A percentile compares a stretch with the other conserved stretches of the same genome.
phyloP scores from a whole-genome alignment of 1,140 invertebrate species.

The Dufourea novaeangliae region DNA sequence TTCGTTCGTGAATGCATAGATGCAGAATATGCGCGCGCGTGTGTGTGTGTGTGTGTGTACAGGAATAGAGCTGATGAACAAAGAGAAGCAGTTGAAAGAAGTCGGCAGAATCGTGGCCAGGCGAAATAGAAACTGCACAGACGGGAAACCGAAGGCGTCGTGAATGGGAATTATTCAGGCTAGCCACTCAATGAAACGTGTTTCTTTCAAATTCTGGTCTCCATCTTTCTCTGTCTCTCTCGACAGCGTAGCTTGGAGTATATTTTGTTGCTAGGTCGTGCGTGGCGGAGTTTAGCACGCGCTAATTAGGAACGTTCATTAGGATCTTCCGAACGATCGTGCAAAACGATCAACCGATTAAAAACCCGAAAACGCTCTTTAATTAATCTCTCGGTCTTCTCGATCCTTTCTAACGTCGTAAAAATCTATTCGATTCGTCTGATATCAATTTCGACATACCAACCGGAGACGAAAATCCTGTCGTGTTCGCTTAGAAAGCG shows the following conservation, averaged over 20 bases:
- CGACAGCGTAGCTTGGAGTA: background rate
- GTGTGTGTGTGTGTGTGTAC: background rate
- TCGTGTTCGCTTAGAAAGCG: no score
- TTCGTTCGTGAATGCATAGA: constrained; percentile 4
- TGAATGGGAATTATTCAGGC: constrained; percentile 63
- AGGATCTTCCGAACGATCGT: constrained; percentile 13
- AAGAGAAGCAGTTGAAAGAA: constrained; percentile 42
- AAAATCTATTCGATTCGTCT: no score
- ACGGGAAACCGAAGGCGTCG: constrained; percentile 27
- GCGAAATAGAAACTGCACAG: constrained; percentile 55
- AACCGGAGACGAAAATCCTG: no score
- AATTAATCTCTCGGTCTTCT: no score
- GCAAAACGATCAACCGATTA: background rate
- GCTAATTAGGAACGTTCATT: no score
- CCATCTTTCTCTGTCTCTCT: background rate
- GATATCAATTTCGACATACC: no score
- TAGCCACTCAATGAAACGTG: constrained; percentile 58
- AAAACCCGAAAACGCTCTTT: no score
- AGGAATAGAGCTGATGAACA: constrained; percentile 3
- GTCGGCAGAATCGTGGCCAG: constrained; percentile 25
- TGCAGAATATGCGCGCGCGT: background rate
- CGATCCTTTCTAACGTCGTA: no score
- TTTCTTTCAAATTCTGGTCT: constrained; percentile 58
- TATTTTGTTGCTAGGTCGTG: constrained; percentile 52
- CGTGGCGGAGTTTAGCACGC: constrained; percentile 22